These are phyloP conservation scores for Drosophila biarmipes DNA, from an alignment of 1,140 invertebrate genomes.

Conservation along the genomic window DNA sequence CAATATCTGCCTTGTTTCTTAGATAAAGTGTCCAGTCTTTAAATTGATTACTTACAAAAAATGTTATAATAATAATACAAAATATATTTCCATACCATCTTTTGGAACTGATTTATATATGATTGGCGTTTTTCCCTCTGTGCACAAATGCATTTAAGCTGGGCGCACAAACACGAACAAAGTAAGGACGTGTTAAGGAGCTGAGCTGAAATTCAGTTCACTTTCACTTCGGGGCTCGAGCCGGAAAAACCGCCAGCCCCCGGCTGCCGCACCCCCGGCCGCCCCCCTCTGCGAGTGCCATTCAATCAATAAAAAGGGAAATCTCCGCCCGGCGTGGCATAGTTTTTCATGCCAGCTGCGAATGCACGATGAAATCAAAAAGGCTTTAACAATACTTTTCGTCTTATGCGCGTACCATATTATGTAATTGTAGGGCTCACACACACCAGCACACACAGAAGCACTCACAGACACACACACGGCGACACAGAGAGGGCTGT, in stretches of 20 bases:
- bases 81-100: not conserved
- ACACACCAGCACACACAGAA: slow-evolving; percentile 20
- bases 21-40: too few relatives aligned
- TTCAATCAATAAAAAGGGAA: slow-evolving; percentile 38
- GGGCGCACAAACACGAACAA: slow-evolving; percentile 3
- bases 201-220: slow-evolving; percentile 46
- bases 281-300: not conserved
- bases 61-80: too few relatives aligned
- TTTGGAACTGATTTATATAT: not conserved
- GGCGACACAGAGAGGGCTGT: slow-evolving; percentile 9
- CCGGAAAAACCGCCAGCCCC: not conserved
- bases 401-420: slow-evolving; percentile 76
- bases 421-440: slow-evolving; percentile 74
- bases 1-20: too few relatives aligned
- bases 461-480: not conserved
- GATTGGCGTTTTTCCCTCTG: not conserved
- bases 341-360: slow-evolving; percentile 26
- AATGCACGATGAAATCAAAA: slow-evolving; percentile 51
- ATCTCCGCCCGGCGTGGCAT: slow-evolving; percentile 46
- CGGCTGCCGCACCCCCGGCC: too few relatives aligned
- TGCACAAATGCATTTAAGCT: slow-evolving; percentile 12
- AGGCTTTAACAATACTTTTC: slow-evolving; percentile 67
- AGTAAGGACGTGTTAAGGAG: slow-evolving; percentile 40
- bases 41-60: too few relatives aligned
- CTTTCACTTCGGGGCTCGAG: slow-evolving; percentile 40